phyloP scores from a whole-genome alignment of 2,113 vertebrate species.

The Lichenostomus cassidix region DNA sequence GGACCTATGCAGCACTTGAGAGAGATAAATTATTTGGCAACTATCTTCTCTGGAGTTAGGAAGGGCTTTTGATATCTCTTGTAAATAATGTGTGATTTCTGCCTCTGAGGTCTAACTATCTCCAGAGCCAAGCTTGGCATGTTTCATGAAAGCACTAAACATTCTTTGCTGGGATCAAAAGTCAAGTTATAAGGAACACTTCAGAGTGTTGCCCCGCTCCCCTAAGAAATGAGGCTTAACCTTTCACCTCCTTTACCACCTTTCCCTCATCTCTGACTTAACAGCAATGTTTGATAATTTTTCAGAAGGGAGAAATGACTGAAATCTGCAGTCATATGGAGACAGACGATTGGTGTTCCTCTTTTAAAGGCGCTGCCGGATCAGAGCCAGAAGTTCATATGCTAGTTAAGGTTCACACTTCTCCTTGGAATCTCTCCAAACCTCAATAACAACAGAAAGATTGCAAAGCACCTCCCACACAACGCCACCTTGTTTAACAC shows the following conservation, averaged over 20 bases:
- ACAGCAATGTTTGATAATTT: rapidly evolving
- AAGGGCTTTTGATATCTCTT: background rate
- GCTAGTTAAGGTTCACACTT: background rate
- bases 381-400: background rate
- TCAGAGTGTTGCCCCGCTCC: background rate
- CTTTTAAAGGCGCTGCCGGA: background rate
- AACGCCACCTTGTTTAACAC: background rate
- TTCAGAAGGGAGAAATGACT: background rate
- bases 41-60: background rate
- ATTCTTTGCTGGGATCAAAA: background rate
- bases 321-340: background rate
- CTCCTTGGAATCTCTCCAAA: background rate
- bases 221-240: background rate
- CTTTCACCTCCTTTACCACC: background rate
- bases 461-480: background rate
- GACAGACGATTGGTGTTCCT: background rate
- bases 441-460: background rate
- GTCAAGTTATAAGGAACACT: background rate
- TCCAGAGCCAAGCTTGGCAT: background rate
- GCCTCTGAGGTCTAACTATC: background rate
- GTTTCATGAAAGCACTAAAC: background rate
- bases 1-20: background rate
- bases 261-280: background rate
- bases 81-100: background rate
- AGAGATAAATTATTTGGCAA: background rate